These are phyloP conservation scores for Gastracanthus pulcherrimus DNA, from an alignment of 2,888 invertebrate genomes.

Conservation along the genomic window DNA sequence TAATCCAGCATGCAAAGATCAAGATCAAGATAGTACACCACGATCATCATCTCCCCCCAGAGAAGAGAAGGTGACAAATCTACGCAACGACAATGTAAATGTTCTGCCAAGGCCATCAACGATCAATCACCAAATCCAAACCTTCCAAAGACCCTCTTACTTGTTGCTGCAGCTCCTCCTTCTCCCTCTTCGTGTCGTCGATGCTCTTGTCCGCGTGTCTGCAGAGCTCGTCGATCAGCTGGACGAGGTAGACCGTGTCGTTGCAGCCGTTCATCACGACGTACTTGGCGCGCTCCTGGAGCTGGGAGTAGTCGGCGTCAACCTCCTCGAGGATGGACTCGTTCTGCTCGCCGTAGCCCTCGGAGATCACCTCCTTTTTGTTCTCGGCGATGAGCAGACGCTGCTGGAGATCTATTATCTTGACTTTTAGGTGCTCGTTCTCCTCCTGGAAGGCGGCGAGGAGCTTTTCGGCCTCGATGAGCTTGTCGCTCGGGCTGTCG, in stretches of 20 bases:
- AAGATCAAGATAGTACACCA: background rate
- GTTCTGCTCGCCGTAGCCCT: constrained; percentile 75
- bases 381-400: constrained; percentile 77
- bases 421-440: constrained; percentile 79
- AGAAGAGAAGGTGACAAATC: background rate
- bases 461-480: constrained; percentile 81
- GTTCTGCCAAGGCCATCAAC: constrained; percentile 34
- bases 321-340: constrained; percentile 66
- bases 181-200: constrained; percentile 83
- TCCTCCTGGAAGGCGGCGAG: constrained; percentile 77
- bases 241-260: constrained; percentile 77
- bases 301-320: constrained; percentile 70
- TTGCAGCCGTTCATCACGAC: constrained; percentile 77
- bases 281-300: constrained; percentile 76
- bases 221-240: constrained; percentile 83
- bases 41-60: background rate
- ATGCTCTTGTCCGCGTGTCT: constrained; percentile 81
- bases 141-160: too few relatives aligned
- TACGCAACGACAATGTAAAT: constrained; percentile 20
- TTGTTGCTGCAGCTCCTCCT: constrained; percentile 87
- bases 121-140: background rate
- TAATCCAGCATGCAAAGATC: constrained; percentile 41
- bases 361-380: constrained; percentile 79
- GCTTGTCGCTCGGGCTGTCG: constrained; percentile 74
- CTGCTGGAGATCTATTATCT: constrained; percentile 80